Conservation (phyloP, 2,113 vertebrate species). For the Amphiprion percula region DNA sequence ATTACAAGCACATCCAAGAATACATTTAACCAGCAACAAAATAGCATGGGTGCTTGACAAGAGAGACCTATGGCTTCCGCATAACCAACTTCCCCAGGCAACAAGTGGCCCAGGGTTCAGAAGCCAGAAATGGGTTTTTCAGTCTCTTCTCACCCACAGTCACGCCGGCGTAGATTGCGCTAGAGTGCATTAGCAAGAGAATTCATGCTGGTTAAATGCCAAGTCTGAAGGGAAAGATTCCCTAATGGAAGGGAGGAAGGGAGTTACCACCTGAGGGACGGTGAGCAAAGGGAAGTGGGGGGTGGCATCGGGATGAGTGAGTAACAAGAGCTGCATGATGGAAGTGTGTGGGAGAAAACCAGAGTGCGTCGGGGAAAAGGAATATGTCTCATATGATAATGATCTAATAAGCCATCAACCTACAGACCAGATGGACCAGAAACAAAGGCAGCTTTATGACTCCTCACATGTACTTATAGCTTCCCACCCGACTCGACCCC, state of each 20-base stretch:
- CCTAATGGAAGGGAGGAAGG: conserved; percentile 45
- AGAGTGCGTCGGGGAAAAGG: conserved; percentile 15
- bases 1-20: conserved; percentile 65
- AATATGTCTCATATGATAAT: conserved; percentile 54
- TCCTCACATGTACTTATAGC: conserved; percentile 25
- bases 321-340: conserved; percentile 37
- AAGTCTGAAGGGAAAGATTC: conserved; percentile 35
- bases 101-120: conserved; percentile 49
- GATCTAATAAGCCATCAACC: conserved; percentile 60
- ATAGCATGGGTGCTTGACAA: conserved; percentile 41
- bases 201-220: neutral
- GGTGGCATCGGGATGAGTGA: neutral
- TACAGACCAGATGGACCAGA: conserved; percentile 44
- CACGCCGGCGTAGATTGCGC: conserved; percentile 3
- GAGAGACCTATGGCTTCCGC: conserved; percentile 36
- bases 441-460: conserved; percentile 65
- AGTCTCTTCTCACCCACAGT: conserved; percentile 14
- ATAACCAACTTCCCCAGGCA: conserved; percentile 44
- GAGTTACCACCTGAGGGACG: conserved; percentile 29
- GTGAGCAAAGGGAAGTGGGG: neutral
- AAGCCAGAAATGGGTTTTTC: conserved; percentile 33
- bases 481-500: conserved; percentile 33
- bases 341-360: conserved; percentile 38
- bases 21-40: conserved; percentile 46
- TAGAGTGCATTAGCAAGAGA: conserved; percentile 24